A percentile compares a stretch with the other conserved stretches of the same genome.
phyloP scores from a whole-genome alignment of 2,888 invertebrate genomes.

The Argyresthia goedartella region DNA sequence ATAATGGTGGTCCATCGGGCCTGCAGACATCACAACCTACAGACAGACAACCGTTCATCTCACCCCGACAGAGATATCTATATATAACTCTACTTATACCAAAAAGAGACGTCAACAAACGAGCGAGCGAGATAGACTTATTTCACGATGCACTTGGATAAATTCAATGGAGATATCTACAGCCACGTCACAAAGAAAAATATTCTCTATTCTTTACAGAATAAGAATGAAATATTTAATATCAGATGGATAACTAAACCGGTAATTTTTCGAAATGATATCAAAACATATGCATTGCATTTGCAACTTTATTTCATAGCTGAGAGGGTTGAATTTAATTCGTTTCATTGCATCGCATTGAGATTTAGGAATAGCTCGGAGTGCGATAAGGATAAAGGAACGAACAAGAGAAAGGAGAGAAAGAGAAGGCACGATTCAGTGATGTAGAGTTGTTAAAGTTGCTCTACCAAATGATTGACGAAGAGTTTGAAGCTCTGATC shows the following conservation, averaged over 20 bases:
- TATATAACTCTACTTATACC: constrained; percentile 53
- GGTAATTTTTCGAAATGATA: background rate
- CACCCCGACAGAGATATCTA: constrained; percentile 61
- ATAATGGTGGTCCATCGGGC: constrained; percentile 57
- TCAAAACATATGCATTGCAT: constrained; percentile 39
- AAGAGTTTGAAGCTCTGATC: constrained; percentile 32
- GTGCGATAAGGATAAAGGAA: constrained; percentile 37
- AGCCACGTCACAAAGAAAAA: background rate
- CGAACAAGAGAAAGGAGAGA: constrained; percentile 24
- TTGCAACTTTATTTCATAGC: constrained; percentile 50
- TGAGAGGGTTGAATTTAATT: constrained; percentile 45
- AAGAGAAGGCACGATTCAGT: constrained; percentile 36
- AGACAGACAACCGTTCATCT: constrained; percentile 60
- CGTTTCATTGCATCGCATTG: constrained; percentile 26
- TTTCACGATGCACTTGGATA: constrained; percentile 50
- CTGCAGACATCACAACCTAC: constrained; percentile 36
- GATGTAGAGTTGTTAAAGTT: constrained; percentile 41
- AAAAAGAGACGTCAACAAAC: constrained; percentile 47
- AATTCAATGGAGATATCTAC: constrained; percentile 19
- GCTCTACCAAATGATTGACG: constrained; percentile 35
- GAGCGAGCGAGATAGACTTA: constrained; percentile 54
- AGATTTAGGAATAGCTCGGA: constrained; percentile 29
- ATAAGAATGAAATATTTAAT: background rate
- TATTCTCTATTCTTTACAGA: background rate
- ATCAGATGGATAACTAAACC: background rate